Conservation (phyloP, 2,113 vertebrate species). For the Leptobrachium leishanense region DNA sequence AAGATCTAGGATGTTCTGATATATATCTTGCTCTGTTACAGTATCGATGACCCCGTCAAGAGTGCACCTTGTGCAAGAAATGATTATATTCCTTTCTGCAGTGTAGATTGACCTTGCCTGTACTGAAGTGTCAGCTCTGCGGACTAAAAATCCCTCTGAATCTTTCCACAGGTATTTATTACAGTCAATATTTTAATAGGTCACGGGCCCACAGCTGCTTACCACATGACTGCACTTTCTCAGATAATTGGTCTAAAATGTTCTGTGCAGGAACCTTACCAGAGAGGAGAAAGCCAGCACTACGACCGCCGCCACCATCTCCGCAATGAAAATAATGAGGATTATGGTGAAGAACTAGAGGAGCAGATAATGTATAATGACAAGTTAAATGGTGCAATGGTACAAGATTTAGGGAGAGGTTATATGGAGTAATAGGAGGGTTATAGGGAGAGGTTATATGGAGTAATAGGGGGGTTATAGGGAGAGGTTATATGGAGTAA, state of each 20-base stretch:
- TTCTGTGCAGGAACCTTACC: slow-evolving; percentile 59
- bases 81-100: too few relatives aligned
- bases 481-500: not conserved
- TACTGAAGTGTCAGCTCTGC: too few relatives aligned
- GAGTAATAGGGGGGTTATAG: not conserved
- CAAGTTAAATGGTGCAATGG: not conserved
- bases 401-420: not conserved
- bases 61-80: too few relatives aligned
- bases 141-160: too few relatives aligned
- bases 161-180: too few relatives aligned
- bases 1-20: too few relatives aligned
- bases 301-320: slow-evolving; percentile 73
- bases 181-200: too few relatives aligned
- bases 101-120: too few relatives aligned
- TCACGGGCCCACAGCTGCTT: too few relatives aligned
- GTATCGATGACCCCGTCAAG: too few relatives aligned
- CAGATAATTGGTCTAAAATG: not conserved
- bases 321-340: slow-evolving; percentile 74
- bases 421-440: not conserved
- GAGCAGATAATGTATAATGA: not conserved
- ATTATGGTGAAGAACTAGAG: slow-evolving; percentile 74
- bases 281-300: slow-evolving; percentile 72
- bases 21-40: too few relatives aligned
- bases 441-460: not conserved
- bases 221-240: too few relatives aligned